Conservation (phyloP, 2,888 invertebrate species). For the Baccha elongata region DNA sequence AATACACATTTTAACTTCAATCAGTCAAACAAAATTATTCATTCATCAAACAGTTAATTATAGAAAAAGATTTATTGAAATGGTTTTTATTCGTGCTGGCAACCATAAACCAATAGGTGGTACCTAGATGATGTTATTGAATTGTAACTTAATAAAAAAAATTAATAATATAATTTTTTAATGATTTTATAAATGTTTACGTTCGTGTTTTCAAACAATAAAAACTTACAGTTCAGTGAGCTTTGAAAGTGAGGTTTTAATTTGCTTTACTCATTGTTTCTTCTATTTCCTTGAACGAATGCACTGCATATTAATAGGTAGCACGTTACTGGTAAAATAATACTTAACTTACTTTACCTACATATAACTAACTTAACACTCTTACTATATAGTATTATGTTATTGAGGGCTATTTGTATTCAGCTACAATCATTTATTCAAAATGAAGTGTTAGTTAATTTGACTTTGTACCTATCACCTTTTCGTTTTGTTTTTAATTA, state of each 20-base stretch:
- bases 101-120: no score
- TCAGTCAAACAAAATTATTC: no score
- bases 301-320: neutral
- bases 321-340: neutral
- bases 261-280: neutral
- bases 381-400: neutral
- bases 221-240: neutral
- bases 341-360: no score
- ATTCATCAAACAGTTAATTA: no score
- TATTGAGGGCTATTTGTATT: slow-evolving; percentile 50
- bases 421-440: slow-evolving; percentile 42
- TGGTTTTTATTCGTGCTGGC: no score
- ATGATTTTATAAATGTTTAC: neutral
- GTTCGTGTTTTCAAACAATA: neutral
- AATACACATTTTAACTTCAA: no score
- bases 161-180: neutral
- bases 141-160: neutral
- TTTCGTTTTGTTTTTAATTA: slow-evolving; percentile 8
- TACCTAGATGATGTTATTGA: neutral
- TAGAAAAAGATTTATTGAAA: no score
- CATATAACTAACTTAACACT: no score
- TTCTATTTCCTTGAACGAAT: neutral
- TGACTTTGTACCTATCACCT: slow-evolving; percentile 27
- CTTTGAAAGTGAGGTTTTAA: neutral
- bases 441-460: slow-evolving; percentile 52